phyloP scores from a whole-genome alignment of 2,113 vertebrate species.

The Alligator sinensis region DNA sequence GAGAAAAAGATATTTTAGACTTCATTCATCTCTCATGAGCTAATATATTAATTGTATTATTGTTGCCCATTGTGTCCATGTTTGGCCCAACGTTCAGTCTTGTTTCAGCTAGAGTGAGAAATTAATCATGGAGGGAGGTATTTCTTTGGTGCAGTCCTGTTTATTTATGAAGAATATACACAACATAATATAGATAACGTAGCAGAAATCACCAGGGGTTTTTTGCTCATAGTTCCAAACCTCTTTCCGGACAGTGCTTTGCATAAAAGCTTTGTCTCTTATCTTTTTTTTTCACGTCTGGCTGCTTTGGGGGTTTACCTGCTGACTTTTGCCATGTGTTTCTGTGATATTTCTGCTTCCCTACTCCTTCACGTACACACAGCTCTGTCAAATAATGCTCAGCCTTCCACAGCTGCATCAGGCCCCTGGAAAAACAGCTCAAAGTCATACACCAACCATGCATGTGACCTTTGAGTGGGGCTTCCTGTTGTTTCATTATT shows the following conservation, averaged over 20 bases:
- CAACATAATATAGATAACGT: not conserved
- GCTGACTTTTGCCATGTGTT: not conserved
- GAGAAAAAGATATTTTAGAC: not conserved
- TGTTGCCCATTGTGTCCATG: too few species aligned
- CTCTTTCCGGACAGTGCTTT: not conserved
- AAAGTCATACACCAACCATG: not conserved
- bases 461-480: not conserved
- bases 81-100: too few species aligned
- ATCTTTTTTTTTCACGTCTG: not conserved
- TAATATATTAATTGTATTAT: not conserved
- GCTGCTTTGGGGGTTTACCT: not conserved
- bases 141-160: not conserved
- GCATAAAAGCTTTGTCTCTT: not conserved
- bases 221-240: not conserved
- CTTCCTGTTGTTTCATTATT: not conserved
- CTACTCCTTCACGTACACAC: not conserved
- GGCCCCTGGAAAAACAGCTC: not conserved
- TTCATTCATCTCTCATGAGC: not conserved
- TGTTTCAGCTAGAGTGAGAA: not conserved
- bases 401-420: not conserved
- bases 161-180: not conserved
- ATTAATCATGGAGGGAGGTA: not conserved
- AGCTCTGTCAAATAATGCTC: not conserved
- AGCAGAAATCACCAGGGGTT: not conserved
- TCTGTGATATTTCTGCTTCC: too few species aligned